These are phyloP conservation scores for Sipha maydis DNA, from an alignment of 2,888 invertebrate genomes.

Conservation along the genomic window DNA sequence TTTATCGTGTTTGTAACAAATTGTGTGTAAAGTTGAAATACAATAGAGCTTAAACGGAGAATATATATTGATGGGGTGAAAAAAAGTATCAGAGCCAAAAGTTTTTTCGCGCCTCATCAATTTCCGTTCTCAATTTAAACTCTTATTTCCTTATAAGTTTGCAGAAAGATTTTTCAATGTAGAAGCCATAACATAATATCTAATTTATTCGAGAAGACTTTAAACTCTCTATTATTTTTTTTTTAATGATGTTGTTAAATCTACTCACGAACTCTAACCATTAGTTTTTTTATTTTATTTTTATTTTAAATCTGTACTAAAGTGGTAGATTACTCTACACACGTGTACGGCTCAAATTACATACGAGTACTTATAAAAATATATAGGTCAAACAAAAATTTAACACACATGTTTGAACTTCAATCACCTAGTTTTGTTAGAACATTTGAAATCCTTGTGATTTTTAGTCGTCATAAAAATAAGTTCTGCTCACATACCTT, in stretches of 20 bases:
- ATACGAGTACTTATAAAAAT: neutral
- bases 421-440: neutral
- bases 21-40: slow-evolving; percentile 15
- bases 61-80: slow-evolving; percentile 30
- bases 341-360: neutral
- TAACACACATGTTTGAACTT: neutral
- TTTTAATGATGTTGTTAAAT: neutral
- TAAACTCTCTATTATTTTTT: slow-evolving; percentile 5
- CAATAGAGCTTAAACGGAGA: slow-evolving; percentile 45
- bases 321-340: neutral
- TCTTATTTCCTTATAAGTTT: slow-evolving; percentile 17
- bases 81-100: slow-evolving; percentile 36
- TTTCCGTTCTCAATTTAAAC: slow-evolving; percentile 41
- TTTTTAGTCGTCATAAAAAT: neutral
- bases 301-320: neutral
- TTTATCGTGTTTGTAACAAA: neutral
- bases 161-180: slow-evolving; percentile 39
- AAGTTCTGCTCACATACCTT: neutral
- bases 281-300: neutral
- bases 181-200: slow-evolving; percentile 25
- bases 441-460: neutral
- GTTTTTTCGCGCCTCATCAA: slow-evolving; percentile 57
- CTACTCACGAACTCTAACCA: slow-evolving; percentile 7
- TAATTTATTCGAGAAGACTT: slow-evolving; percentile 13
- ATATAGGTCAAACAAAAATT: neutral